Percentiles rank a stretch among this genome's conserved stretches.
Evolutionary conservation across 92 coral and sea anemone species (phyloP).

Genomic region (Chrysogorgia sp.): DNA sequence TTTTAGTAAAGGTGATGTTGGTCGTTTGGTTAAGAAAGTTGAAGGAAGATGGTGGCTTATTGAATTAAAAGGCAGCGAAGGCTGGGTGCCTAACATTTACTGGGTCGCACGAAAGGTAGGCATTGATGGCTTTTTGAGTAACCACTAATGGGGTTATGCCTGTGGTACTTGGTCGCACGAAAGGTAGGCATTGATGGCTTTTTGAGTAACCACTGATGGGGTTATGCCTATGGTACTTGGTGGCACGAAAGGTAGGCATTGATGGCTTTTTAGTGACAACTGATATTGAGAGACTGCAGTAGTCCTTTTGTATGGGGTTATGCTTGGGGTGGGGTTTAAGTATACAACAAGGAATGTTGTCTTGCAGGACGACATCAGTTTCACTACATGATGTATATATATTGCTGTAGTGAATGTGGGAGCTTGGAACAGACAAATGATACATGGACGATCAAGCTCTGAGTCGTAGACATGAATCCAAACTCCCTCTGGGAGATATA

Average conservation of each 20-base stretch:
- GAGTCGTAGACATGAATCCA: too few species aligned
- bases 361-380: too few species aligned
- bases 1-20: constrained; percentile 71
- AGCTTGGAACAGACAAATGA: too few species aligned
- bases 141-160: background rate
- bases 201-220: background rate
- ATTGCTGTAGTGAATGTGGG: too few species aligned
- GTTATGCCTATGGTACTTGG: constrained; percentile 53
- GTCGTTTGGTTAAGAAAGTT: constrained; percentile 57
- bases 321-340: too few species aligned
- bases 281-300: too few species aligned
- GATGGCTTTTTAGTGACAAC: background rate
- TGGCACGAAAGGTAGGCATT: constrained; percentile 44
- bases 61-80: constrained; percentile 71
- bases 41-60: constrained; percentile 76
- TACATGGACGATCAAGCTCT: too few species aligned
- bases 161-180: constrained; percentile 58
- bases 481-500: too few species aligned
- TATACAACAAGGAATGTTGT: too few species aligned
- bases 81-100: constrained; percentile 75
- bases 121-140: background rate
- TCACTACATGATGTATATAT: too few species aligned
- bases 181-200: constrained; percentile 34
- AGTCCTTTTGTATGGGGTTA: too few species aligned
- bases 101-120: constrained; percentile 64